A percentile compares a stretch with the other conserved stretches of the same genome.
Conservation (phyloP, 2,797 vertebrate genomes). For the Odontamblyopus rebecca region DNA sequence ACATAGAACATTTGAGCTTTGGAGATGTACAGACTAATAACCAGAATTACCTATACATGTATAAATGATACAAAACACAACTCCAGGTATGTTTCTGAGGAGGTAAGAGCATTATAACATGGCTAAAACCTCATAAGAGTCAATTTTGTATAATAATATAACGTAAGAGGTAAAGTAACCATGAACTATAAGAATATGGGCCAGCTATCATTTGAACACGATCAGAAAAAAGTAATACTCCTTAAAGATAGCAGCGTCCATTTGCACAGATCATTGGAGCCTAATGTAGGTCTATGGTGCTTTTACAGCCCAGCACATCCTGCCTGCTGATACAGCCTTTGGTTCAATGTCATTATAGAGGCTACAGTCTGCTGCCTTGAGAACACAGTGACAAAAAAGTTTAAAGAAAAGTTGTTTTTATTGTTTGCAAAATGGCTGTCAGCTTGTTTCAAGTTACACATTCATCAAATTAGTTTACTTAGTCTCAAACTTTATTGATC, state of each 20-base stretch:
- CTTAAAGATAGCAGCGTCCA: neutral
- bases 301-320: neutral
- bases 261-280: constrained; percentile 3
- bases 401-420: too few relatives aligned
- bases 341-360: neutral
- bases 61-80: too few relatives aligned
- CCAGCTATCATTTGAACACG: neutral
- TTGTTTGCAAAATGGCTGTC: too few relatives aligned
- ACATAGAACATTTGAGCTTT: too few relatives aligned
- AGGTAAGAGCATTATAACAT: too few relatives aligned
- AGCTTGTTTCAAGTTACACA: too few relatives aligned
- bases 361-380: neutral
- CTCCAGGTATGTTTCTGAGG: too few relatives aligned
- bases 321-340: neutral
- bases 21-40: too few relatives aligned
- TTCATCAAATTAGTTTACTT: too few relatives aligned
- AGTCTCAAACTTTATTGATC: too few relatives aligned
- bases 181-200: neutral
- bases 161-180: neutral
- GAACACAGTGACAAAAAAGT: neutral
- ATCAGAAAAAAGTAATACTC: neutral
- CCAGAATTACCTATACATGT: too few relatives aligned
- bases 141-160: neutral
- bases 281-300: neutral
- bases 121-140: too few relatives aligned